Conservation (phyloP, 2,113 vertebrate genomes). For the Amphilophus citrinellus region DNA sequence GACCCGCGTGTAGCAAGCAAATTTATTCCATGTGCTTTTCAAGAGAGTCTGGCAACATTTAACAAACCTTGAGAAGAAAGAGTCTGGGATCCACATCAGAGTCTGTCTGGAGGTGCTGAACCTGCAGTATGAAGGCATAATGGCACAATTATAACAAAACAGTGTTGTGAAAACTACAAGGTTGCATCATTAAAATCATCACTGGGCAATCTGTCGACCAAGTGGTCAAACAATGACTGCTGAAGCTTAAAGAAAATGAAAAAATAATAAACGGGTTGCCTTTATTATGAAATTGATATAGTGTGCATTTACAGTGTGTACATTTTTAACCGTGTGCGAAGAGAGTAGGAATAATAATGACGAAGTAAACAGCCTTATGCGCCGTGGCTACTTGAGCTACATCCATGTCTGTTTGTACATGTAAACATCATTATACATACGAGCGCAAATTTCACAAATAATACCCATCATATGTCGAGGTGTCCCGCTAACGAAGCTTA, state of each 20-base stretch:
- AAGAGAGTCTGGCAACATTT: not conserved
- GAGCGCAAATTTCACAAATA: constrained; percentile 15
- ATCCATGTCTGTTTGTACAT: constrained; percentile 4
- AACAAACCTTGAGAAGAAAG: constrained; percentile 97
- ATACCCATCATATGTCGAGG: constrained; percentile 4
- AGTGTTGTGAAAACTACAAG: not conserved
- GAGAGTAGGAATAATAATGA: not conserved
- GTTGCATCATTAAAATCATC: not conserved
- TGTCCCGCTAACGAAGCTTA: constrained; percentile 58
- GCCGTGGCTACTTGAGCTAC: not conserved
- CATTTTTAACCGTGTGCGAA: not conserved
- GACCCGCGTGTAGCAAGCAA: not conserved
- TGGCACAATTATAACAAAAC: not conserved
- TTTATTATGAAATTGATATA: not conserved
- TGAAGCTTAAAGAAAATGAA: not conserved
- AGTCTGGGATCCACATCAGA: constrained; percentile 99
- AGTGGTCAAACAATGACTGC: not conserved
- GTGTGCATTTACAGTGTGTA: not conserved
- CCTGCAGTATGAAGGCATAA: constrained; percentile 74
- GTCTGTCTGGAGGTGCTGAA: constrained; percentile 99
- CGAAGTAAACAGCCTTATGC: not conserved
- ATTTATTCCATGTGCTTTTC: not conserved
- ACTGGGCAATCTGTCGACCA: not conserved
- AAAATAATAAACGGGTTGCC: not conserved
- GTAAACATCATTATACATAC: constrained; percentile 12